phyloP scores from a whole-genome alignment of 2,113 vertebrate genomes.

The Polypterus bichir region DNA sequence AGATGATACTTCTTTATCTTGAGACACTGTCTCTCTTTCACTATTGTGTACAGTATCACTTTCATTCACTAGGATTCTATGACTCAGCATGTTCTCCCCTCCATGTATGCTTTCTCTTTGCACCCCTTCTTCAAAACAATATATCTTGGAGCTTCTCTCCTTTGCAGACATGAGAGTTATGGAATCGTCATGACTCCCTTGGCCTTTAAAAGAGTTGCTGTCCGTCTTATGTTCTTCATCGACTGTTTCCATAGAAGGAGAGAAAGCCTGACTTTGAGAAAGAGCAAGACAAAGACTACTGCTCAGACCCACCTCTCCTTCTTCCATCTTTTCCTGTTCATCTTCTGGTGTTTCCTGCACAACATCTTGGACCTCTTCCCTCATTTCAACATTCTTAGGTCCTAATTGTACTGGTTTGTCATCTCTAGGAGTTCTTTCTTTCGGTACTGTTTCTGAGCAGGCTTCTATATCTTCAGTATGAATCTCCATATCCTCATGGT shows the following conservation, averaged over 20 bases:
- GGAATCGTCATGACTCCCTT: too few species aligned
- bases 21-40: conserved; percentile 13
- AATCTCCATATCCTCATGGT: conserved; percentile 5
- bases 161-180: conserved; percentile 3
- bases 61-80: conserved; percentile 33
- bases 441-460: conserved; percentile 19
- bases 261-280: conserved; percentile 40
- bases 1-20: conserved; percentile 19
- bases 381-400: conserved; percentile 21
- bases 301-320: conserved; percentile 27
- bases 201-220: too few species aligned
- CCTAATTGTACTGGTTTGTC: conserved; percentile 7
- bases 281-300: conserved; percentile 35
- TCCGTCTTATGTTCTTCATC: too few species aligned
- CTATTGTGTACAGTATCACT: conserved; percentile 18
- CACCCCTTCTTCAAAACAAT: not conserved
- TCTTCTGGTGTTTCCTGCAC: conserved; percentile 20
- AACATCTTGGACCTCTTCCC: conserved; percentile 25
- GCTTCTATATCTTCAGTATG: not conserved
- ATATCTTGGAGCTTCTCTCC: not conserved
- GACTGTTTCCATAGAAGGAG: conserved; percentile 34
- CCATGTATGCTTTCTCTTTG: not conserved
- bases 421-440: conserved; percentile 24
- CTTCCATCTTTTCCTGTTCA: conserved; percentile 20
- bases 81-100: conserved; percentile 13